These are phyloP conservation scores for Catamblyrhynchus diadema DNA, from an alignment of 2,797 vertebrate species.

Conservation along the genomic window DNA sequence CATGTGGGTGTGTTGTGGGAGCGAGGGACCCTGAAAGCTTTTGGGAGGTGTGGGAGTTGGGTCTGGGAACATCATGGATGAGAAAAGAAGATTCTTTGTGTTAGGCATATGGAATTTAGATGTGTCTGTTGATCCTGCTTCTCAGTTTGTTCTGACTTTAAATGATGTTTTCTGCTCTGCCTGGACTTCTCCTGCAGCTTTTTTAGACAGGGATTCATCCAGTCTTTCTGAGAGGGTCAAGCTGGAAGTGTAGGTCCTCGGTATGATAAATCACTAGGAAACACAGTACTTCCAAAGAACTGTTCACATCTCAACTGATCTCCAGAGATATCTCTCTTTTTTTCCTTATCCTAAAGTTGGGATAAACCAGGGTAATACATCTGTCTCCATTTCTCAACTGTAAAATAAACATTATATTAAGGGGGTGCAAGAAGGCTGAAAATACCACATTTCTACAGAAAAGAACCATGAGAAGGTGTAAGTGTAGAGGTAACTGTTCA, in stretches of 20 bases:
- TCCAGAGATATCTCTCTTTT: background rate
- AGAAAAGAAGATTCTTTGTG: background rate
- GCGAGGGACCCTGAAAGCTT: background rate
- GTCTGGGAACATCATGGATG: background rate
- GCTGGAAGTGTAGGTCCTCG: background rate
- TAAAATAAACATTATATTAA: background rate
- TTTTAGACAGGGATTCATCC: background rate
- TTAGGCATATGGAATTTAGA: background rate
- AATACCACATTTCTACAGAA: background rate
- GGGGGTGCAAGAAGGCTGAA: background rate
- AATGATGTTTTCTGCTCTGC: background rate
- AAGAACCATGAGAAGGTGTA: background rate
- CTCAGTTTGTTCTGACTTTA: background rate
- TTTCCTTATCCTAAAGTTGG: background rate
- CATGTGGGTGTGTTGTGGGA: too few species aligned
- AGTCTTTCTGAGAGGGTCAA: background rate
- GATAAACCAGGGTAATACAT: background rate
- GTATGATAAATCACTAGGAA: background rate
- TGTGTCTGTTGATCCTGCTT: rapidly evolving
- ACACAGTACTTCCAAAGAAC: background rate
- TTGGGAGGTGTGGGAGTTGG: background rate
- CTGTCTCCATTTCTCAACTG: background rate
- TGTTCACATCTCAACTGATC: background rate
- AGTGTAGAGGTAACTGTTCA: background rate
- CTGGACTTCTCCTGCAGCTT: background rate